Conservation (phyloP, 2,797 vertebrate genomes). For the Phaenicophaeus curvirostris region DNA sequence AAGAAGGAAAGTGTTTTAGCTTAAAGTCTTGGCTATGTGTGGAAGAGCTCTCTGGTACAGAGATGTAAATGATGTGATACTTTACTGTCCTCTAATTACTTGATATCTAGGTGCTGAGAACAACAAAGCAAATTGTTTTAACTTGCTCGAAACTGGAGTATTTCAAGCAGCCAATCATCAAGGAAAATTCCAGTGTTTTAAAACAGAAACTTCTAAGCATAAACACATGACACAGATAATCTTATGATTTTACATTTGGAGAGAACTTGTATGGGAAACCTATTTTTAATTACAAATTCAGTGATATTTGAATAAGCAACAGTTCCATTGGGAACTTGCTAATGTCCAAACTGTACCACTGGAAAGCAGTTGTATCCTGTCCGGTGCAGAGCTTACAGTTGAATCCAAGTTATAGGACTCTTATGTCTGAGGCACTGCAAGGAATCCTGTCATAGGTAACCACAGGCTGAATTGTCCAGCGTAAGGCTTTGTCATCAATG, state of each 20-base stretch:
- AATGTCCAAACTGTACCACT: background rate
- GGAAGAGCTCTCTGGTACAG: background rate
- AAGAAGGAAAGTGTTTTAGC: background rate
- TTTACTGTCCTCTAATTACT: background rate
- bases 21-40: background rate
- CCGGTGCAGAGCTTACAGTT: fast-evolving
- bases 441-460: background rate
- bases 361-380: fast-evolving
- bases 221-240: background rate
- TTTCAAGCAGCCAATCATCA: background rate
- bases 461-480: background rate
- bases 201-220: background rate
- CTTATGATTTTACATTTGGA: background rate
- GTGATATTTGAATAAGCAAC: background rate
- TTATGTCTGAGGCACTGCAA: background rate
- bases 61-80: background rate
- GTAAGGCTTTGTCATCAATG: background rate
- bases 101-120: background rate
- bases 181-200: background rate
- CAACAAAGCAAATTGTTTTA: background rate
- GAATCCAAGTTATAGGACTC: background rate
- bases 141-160: background rate
- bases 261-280: background rate
- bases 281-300: background rate
- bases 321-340: background rate